Evolutionary conservation across 92 coral and sea anemone species (phyloP), one percentile per base, ranked within the genome.

Genomic region (Parazoanthus swiftii): DNA sequence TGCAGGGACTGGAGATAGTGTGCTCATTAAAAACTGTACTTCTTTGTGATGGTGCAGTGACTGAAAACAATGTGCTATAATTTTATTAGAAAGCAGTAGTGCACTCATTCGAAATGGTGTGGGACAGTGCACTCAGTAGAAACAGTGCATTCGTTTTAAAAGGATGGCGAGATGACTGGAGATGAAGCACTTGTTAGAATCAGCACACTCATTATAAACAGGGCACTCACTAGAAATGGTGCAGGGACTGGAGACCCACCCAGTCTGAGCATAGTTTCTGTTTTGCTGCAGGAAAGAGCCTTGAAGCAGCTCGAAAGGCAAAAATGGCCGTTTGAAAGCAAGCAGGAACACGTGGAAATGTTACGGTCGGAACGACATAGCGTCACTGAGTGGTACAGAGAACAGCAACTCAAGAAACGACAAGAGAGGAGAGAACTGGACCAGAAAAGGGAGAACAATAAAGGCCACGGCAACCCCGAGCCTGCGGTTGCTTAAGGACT

Each of bases 271-370:
- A 20, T 10, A 20, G 3, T 13, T 35, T 67, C 16, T 59, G 10
- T 50, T 86, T 13, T 73, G 51, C 77, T 73, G 42, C 74, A 96
- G 98, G 95, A 95, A 88, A 91, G 78, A 75, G 94, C 94, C 16
- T 56, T 96, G 38, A 82, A 92, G 70, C 78, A 82, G 58, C 85
- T 96, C n/a, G 95, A 93, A 63, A 59, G 86, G 25, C 93, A 94
- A 90, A 79, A 82, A 3, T 94, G 98, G 98, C 89, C 92, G 14
- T 93, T 94, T 79, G 98, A 94, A 71, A 84, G 65, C n/a, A 71
- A 68, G 26, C 78, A 84, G 43, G 87, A 70, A 6, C 65, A 84
- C 44, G 63, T 73, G 4, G 87, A 84, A 70, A 50, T 70, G 37
- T 39, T 84, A 38, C 78, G 65, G 37, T 84, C 87, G 14, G 59